Percentiles rank a stretch among this genome's conserved stretches.
These are phyloP conservation scores for Pycnonotus jocosus DNA, from an alignment of 2,113 vertebrate species.

Conservation along the genomic window DNA sequence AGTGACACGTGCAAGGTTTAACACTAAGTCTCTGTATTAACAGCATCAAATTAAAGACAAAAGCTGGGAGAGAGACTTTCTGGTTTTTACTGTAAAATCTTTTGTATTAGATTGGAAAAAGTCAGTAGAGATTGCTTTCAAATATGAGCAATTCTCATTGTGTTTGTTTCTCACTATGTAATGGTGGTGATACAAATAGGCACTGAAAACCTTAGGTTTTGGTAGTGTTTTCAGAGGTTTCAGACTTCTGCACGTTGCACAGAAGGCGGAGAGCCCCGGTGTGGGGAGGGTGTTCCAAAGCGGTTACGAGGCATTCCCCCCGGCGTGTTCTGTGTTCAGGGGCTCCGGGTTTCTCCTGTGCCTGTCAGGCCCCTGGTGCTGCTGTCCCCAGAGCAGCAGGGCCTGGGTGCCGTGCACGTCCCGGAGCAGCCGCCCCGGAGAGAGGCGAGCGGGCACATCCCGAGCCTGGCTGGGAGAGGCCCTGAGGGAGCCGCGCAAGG, in stretches of 20 bases:
- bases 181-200: neutral
- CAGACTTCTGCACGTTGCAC: neutral
- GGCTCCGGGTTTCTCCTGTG: rapidly evolving
- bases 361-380: rapidly evolving
- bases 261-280: neutral
- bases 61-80: neutral
- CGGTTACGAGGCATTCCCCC: too few species aligned
- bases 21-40: neutral
- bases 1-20: neutral
- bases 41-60: neutral
- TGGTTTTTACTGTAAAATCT: neutral
- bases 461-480: neutral
- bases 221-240: neutral
- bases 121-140: neutral
- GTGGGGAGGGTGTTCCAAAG: neutral
- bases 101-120: neutral
- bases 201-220: neutral
- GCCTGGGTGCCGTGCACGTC: rapidly evolving
- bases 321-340: rapidly evolving
- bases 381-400: rapidly evolving
- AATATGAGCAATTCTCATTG: neutral
- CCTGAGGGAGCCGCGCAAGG: neutral
- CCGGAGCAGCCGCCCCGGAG: rapidly evolving
- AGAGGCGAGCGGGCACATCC: neutral
- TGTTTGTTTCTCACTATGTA: neutral